Conservation (phyloP, 2,113 vertebrate genomes). For the Syngnathus typhle region DNA sequence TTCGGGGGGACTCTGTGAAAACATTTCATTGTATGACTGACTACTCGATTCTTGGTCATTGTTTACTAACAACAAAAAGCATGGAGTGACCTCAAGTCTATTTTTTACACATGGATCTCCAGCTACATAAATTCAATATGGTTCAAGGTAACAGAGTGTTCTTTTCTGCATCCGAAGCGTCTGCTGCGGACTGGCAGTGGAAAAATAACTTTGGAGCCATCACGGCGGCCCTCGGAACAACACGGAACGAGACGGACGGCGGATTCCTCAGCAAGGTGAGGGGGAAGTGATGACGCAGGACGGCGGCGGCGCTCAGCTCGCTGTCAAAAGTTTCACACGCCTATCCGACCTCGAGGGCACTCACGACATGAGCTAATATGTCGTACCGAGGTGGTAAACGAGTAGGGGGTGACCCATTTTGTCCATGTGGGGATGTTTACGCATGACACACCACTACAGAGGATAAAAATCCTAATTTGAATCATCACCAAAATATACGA, state of each 20-base stretch:
- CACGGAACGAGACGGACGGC: slow-evolving; percentile 26
- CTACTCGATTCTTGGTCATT: not conserved
- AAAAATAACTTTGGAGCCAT: slow-evolving; percentile 24
- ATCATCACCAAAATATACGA: not conserved
- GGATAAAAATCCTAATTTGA: not conserved
- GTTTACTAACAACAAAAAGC: not conserved
- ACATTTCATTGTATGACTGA: too few relatives aligned
- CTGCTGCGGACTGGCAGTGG: slow-evolving; percentile 22
- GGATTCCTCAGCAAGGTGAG: slow-evolving; percentile 56
- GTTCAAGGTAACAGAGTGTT: not conserved
- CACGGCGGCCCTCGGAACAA: slow-evolving; percentile 43
- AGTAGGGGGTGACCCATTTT: not conserved
- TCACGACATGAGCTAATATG: slow-evolving; percentile 14
- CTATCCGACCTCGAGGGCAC: slow-evolving; percentile 35
- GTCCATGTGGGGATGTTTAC: not conserved
- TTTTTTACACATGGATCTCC: not conserved
- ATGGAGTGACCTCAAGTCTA: not conserved
- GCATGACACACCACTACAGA: not conserved
- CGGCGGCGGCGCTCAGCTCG: slow-evolving; percentile 38
- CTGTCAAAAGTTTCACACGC: slow-evolving; percentile 56
- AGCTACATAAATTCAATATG: not conserved
- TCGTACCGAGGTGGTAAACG: slow-evolving; percentile 1
- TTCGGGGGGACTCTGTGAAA: slow-evolving; percentile 11
- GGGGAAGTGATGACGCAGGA: slow-evolving; percentile 67
- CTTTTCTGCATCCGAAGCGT: not conserved